Evolutionary conservation across 2,113 vertebrate genomes (phyloP).

Genomic region (Xyliphius kryptos): DNA sequence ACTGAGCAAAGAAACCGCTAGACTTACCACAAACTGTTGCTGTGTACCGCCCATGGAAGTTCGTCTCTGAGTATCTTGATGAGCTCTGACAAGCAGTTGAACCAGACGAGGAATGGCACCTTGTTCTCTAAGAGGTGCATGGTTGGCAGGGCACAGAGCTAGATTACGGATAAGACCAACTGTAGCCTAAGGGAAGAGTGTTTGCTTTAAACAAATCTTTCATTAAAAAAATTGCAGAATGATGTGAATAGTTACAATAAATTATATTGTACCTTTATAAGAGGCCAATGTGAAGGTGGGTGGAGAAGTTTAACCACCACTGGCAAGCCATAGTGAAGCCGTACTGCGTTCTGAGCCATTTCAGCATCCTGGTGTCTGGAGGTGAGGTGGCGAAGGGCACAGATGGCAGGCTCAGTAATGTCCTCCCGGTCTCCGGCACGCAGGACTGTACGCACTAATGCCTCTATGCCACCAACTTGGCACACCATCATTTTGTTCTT

Average conservation of each 20-base stretch:
- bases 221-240: too few species aligned
- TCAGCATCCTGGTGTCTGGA: slow-evolving; percentile 97
- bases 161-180: slow-evolving; percentile 95
- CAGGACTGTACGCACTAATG: slow-evolving; percentile 93
- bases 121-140: slow-evolving; percentile 91
- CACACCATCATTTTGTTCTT: slow-evolving; percentile 99
- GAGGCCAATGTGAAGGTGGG: slow-evolving; percentile 96
- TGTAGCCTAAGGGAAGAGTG: too few species aligned
- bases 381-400: slow-evolving; percentile 95
- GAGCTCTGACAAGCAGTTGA: slow-evolving; percentile 91
- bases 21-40: slow-evolving; percentile 97
- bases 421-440: slow-evolving; percentile 96
- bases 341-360: slow-evolving; percentile 97
- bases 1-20: too few species aligned
- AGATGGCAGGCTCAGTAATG: slow-evolving; percentile 96
- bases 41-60: slow-evolving; percentile 97
- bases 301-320: slow-evolving; percentile 96
- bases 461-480: slow-evolving; percentile 97
- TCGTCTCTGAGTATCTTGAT: slow-evolving; percentile 95
- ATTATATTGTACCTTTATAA: slow-evolving; percentile 80
- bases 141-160: slow-evolving; percentile 94
- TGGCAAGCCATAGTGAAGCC: slow-evolving; percentile 93
- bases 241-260: too few species aligned
- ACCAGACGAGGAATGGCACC: slow-evolving; percentile 95
- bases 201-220: too few species aligned